Base-by-base conservation (phyloP, 2,113 vertebrate genomes). In the Rhinopomastus cyanomelas region DNA sequence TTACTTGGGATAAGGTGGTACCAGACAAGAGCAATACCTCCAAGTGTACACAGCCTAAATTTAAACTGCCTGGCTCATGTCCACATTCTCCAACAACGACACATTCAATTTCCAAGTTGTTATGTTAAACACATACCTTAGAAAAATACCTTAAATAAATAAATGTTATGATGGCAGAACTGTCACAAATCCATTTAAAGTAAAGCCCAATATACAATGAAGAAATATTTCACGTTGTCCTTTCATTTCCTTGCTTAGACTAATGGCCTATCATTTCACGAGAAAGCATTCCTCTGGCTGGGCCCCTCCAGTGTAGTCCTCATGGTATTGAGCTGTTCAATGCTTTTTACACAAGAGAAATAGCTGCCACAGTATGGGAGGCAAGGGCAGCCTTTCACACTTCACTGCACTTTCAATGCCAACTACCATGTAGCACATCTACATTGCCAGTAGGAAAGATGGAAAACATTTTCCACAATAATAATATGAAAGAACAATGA, bases 61-160 rank as follows among this genome's bases (percentile, higher is more conserved):
- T 91, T 80, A 73, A 92, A 64, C n/a, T 85, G 23, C 29, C 44
- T 90, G 81, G 67, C 44, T 77, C 8, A 44, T 17, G 5, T 66
- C 55, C 72, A 77, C 23, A 6, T 69, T 77, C 11, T 81, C 42
- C 46, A 78, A 51, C 56, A 78, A 78, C 73, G 44, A 42, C 26
- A 29, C 2, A 0, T 74, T 85, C 77, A 73, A 69, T 59, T 92
- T 25, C 52, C 29, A 80, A 56, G 42, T 26, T 32, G 49, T 78
- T 86, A 29, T 11, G 8, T 46, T 68, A 27, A 85, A 82, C 46
- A 92, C 79, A 84, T 65, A 57, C 25, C 39, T 39, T 39, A n/a
- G 55, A 85, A 26, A 92, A 81, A 75, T 84, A 65, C 25, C 30
- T 61, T 76, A 87, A 85, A 87, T 60, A 92, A 83, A 83, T 29